A percentile compares a stretch with the other conserved stretches of the same genome.
Evolutionary conservation across 2,797 vertebrate species (phyloP).

Genomic region (Rhynchonycteris naso): DNA sequence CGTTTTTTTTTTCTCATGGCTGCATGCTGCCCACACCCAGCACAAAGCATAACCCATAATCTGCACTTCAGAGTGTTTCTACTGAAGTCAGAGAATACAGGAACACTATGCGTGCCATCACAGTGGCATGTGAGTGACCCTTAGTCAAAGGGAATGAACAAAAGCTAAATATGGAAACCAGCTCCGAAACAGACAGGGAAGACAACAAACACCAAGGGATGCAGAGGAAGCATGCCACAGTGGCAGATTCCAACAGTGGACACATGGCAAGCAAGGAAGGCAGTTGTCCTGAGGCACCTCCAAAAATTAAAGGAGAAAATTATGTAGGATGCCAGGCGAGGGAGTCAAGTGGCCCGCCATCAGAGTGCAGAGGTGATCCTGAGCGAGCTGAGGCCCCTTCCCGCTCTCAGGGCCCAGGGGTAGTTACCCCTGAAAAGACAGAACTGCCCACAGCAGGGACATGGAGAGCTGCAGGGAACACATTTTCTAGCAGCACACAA

Average conservation of each 20-base stretch:
- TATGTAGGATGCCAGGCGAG: background rate
- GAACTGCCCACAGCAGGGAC: background rate
- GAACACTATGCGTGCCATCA: background rate
- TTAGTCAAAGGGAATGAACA: background rate
- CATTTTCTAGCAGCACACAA: background rate
- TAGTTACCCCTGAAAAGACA: background rate
- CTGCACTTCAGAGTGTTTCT: background rate
- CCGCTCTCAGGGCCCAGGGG: fast-evolving
- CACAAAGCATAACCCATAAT: background rate
- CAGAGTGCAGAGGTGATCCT: background rate
- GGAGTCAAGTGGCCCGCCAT: too few relatives aligned
- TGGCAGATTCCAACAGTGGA: background rate
- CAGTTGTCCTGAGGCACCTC: background rate
- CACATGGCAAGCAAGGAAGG: background rate
- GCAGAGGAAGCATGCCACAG: background rate
- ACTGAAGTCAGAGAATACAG: background rate
- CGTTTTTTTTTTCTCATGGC: background rate
- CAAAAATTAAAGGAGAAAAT: background rate
- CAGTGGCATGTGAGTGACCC: fast-evolving
- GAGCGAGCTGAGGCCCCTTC: background rate
- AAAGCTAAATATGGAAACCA: background rate
- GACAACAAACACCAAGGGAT: background rate
- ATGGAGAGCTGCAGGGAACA: background rate
- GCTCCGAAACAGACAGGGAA: background rate
- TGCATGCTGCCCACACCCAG: background rate